phyloP scores from a whole-genome alignment of 2,888 invertebrate genomes.

The Trichogramma dendrolimi region DNA sequence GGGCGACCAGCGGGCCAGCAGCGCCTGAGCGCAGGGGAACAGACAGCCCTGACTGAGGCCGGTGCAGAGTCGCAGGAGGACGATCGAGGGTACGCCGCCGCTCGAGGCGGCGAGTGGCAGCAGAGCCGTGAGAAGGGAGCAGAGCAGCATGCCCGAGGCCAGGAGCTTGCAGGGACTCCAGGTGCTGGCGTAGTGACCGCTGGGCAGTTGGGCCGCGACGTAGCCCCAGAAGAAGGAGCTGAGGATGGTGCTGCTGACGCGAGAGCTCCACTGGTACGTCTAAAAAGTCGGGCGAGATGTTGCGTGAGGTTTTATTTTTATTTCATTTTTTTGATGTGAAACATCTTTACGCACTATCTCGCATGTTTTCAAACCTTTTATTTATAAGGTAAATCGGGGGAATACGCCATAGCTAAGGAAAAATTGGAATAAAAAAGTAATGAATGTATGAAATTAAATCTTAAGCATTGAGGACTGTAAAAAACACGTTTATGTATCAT shows the following conservation, averaged over 20 bases:
- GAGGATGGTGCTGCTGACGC: conserved; percentile 58
- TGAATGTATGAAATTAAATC: too few species aligned
- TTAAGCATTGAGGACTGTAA: too few species aligned
- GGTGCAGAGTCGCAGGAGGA: conserved; percentile 65
- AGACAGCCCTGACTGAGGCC: conserved; percentile 73
- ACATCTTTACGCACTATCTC: too few species aligned
- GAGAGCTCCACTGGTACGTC: conserved; percentile 60
- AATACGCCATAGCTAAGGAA: too few species aligned
- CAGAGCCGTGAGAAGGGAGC: conserved; percentile 52
- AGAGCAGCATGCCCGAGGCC: conserved; percentile 47
- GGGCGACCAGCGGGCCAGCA: conserved; percentile 71
- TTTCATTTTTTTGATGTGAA: too few species aligned
- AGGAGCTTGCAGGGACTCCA: conserved; percentile 58
- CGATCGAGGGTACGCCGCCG: conserved; percentile 62
- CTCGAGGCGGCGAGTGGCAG: conserved; percentile 53
- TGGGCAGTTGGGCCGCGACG: conserved; percentile 67
- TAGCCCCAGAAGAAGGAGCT: conserved; percentile 78
- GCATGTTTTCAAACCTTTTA: too few species aligned
- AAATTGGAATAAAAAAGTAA: too few species aligned
- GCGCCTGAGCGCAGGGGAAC: conserved; percentile 67
- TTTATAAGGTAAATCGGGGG: too few species aligned
- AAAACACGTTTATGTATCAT: too few species aligned
- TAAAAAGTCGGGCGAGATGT: conserved; percentile 36
- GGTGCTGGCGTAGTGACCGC: conserved; percentile 58
- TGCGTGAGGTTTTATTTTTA: too few species aligned